phyloP scores from a whole-genome alignment of 2,113 vertebrate genomes.

The Sclerurus mexicanus region DNA sequence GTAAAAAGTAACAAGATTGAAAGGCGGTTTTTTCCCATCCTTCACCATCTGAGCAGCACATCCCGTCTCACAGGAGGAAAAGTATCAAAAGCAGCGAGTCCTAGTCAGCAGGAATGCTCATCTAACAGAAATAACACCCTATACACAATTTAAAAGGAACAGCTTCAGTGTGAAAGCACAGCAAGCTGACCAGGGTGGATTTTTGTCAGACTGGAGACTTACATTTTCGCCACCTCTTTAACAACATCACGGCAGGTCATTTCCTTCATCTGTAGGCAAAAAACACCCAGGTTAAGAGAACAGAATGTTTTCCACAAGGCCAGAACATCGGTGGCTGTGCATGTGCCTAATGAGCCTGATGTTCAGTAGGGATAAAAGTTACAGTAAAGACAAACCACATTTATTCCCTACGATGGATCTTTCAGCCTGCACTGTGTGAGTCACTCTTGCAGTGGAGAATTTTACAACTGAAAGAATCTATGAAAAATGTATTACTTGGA shows the following conservation, averaged over 20 bases:
- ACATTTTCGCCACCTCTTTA: constrained; percentile 99
- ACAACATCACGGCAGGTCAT: constrained; percentile 97
- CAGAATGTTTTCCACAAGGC: neutral
- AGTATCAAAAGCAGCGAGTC: neutral
- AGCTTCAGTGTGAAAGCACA: neutral
- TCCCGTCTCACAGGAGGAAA: neutral
- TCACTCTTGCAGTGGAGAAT: neutral
- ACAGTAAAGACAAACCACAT: neutral
- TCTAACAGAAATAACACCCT: neutral
- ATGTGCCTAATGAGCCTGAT: neutral
- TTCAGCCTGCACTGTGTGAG: neutral
- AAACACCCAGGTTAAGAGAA: neutral
- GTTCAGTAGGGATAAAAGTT: neutral
- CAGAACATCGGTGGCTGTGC: neutral
- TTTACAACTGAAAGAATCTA: neutral
- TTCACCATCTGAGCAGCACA: neutral
- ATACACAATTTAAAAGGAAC: neutral
- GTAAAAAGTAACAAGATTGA: neutral
- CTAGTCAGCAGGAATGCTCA: neutral
- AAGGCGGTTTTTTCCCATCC: neutral
- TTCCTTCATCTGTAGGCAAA: constrained; percentile 88
- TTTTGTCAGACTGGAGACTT: constrained; percentile 63
- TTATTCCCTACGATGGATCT: neutral
- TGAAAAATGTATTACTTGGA: neutral
- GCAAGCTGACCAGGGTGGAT: neutral